Conservation (phyloP, 2,888 invertebrate species). For the Mesopsocus fuscifrons region DNA sequence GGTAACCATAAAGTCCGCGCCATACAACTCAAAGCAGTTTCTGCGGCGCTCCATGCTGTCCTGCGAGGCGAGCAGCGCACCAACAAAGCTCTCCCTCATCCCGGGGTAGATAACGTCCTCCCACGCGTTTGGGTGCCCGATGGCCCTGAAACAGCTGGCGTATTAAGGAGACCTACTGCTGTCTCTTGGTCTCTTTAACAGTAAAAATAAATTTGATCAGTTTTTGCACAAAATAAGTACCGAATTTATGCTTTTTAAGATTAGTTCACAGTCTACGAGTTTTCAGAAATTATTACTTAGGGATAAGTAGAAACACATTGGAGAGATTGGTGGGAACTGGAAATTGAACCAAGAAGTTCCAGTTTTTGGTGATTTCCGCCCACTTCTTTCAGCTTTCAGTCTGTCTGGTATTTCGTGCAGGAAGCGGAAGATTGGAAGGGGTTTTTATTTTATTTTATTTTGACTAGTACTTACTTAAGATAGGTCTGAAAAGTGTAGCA, state of each 20-base stretch:
- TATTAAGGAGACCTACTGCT: too few relatives aligned
- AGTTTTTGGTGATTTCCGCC: too few relatives aligned
- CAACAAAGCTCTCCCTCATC: slow-evolving; percentile 64
- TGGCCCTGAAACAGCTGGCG: slow-evolving; percentile 19
- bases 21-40: slow-evolving; percentile 75
- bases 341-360: too few relatives aligned
- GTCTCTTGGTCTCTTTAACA: too few relatives aligned
- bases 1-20: slow-evolving; percentile 81
- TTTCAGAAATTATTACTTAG: too few relatives aligned
- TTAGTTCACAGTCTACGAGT: too few relatives aligned
- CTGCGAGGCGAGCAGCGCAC: slow-evolving; percentile 62
- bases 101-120: slow-evolving; percentile 58
- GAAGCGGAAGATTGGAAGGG: too few relatives aligned
- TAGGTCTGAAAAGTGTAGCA: slow-evolving; percentile 48
- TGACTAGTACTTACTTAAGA: slow-evolving; percentile 24
- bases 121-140: slow-evolving; percentile 43
- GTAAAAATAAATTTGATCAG: slow-evolving; percentile 16
- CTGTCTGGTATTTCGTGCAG: too few relatives aligned
- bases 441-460: background rate
- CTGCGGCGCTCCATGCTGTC: slow-evolving; percentile 44
- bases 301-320: too few relatives aligned
- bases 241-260: too few relatives aligned
- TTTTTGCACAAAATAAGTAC: slow-evolving; percentile 26
- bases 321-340: too few relatives aligned
- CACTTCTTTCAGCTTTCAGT: too few relatives aligned